Conservation (phyloP, 2,797 vertebrate genomes). For the Ctenopoma kingsleyae region DNA sequence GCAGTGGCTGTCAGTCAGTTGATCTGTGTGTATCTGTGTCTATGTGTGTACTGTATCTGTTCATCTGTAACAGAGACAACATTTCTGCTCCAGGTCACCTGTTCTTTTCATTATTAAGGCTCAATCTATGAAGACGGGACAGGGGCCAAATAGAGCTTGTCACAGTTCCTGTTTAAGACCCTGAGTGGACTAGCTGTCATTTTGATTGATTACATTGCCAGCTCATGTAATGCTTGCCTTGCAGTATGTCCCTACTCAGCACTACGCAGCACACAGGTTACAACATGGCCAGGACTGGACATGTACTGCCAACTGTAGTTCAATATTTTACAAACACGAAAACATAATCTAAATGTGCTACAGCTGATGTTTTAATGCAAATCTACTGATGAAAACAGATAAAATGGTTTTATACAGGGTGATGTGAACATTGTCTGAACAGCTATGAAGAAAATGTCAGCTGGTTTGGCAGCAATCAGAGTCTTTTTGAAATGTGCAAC, state of each 20-base stretch:
- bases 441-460: too few relatives aligned
- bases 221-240: constrained; percentile 70
- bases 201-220: constrained; percentile 79
- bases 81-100: constrained; percentile 61
- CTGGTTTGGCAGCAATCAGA: neutral
- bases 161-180: constrained; percentile 57
- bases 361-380: too few relatives aligned
- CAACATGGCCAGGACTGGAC: constrained; percentile 7
- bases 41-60: constrained; percentile 42
- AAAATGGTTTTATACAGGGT: too few relatives aligned
- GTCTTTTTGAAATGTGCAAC: neutral
- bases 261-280: constrained; percentile 38
- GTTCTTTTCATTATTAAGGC: constrained; percentile 60
- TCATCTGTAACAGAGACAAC: constrained; percentile 63
- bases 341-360: constrained; percentile 14
- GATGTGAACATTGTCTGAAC: too few relatives aligned
- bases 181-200: constrained; percentile 63
- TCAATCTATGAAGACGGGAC: constrained; percentile 52
- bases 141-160: constrained; percentile 63
- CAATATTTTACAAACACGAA: constrained; percentile 13
- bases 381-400: too few relatives aligned
- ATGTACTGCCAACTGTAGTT: constrained; percentile 25
- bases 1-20: constrained; percentile 63
- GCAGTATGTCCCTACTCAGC: constrained; percentile 61
- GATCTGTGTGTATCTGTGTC: constrained; percentile 27